Evolutionary conservation across 2,888 invertebrate species (phyloP), one percentile per base, ranked within the genome.

Genomic region (Drosophila nr. fundita): DNA sequence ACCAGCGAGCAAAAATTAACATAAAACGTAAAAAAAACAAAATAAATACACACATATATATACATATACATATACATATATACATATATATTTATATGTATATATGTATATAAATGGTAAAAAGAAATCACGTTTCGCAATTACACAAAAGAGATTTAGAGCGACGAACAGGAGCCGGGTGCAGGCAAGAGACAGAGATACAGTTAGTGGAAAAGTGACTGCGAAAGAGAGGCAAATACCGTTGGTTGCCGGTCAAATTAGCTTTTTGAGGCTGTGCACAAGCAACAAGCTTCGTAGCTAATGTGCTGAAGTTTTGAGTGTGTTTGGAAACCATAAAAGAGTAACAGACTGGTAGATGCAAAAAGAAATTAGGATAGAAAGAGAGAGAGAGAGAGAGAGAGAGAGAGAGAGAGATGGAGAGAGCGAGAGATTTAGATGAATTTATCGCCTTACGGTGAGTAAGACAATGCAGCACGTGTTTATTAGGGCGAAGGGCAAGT

Each of bases 51-150:
- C 8, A 63, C 49, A 73, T 48, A 67, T 10, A 30, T 2, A 32
- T 0, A 10, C 5, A 32, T 54, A 66, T 36, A 73, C 65, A 52
- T 52, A 50, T 15, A 54, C 0, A 11, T 2, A 36, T 18, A 36
- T 40, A 36, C 2, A 15, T 1, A 34, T 34, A 13, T n/a, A n/a
- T n/a, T n/a, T 34, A 13, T 13, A 34, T 1, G 0, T n/a, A 0
- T 38, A 4, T 18, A 18, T 18, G 0, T 8, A 66, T 61, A 68
- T 49, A 42, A 55, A 59, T 42, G 53, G 29, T 48, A 60, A 54
- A 68, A 68, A 68, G 62, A 85, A 81, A 83, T 87, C 87, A 81
- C 83, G 83, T 81, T 83, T 86, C 69, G 69, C 77, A 83, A 84
- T 85, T 84, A 87, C 73, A 84, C 81, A 76, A 73, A 68, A 53